These are phyloP conservation scores for Enteromius radiatus DNA, from an alignment of 2,797 vertebrate species.

Conservation along the genomic window DNA sequence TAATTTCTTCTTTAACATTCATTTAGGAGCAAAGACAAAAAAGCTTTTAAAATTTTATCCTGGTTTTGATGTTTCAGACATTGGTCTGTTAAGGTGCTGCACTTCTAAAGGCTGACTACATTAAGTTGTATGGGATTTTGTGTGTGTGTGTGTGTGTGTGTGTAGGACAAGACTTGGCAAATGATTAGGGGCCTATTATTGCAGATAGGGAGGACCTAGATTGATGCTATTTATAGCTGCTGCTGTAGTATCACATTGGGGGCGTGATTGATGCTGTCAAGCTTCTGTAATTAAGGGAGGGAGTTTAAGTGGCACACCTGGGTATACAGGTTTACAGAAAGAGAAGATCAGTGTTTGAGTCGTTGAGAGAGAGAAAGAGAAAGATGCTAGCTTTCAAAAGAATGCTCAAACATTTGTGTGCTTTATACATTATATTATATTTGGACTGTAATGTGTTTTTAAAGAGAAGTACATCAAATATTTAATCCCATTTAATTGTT, in stretches of 20 bases:
- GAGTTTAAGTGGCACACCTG: slow-evolving; percentile 56
- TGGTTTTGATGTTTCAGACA: slow-evolving; percentile 33
- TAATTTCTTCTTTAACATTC: slow-evolving; percentile 44
- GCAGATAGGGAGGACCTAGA: slow-evolving; percentile 52
- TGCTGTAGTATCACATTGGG: slow-evolving; percentile 48
- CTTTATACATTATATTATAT: background rate
- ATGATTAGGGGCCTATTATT: slow-evolving; percentile 61
- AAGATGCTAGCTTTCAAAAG: background rate
- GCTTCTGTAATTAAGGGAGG: slow-evolving; percentile 51
- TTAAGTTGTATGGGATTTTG: slow-evolving; percentile 4
- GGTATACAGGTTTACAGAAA: slow-evolving; percentile 25
- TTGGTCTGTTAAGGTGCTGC: slow-evolving; percentile 31
- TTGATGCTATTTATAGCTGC: slow-evolving; percentile 55
- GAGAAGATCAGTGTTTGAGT: slow-evolving; percentile 7
- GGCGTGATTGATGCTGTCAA: slow-evolving; percentile 52
- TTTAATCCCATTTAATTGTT: background rate
- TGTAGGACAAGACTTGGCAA: slow-evolving; percentile 15
- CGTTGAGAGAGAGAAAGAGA: background rate
- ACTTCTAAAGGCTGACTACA: slow-evolving; percentile 35
- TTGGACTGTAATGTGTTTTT: background rate
- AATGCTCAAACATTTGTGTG: background rate
- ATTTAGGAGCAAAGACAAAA: slow-evolving; percentile 33
- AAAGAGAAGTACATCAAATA: background rate
- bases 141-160: slow-evolving; percentile 13
- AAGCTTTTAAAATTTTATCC: slow-evolving; percentile 28